A percentile compares a stretch with the other conserved stretches of the same genome.
Evolutionary conservation across 2,113 vertebrate species (phyloP).

Genomic region (Camarhynchus parvulus): DNA sequence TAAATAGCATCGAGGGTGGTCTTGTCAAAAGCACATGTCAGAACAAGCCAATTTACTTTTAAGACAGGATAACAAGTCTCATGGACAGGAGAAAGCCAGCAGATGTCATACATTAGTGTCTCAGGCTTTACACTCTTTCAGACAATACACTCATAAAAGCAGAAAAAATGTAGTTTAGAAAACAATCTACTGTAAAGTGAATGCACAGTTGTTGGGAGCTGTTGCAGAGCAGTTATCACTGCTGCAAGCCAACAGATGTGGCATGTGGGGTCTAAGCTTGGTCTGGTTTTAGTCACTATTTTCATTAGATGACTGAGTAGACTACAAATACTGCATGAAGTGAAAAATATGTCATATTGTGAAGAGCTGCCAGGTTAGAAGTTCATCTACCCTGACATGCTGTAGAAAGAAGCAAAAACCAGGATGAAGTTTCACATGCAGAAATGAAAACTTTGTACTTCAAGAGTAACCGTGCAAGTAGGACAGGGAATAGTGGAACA

Average conservation of each 20-base stretch:
- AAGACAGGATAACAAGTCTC: neutral
- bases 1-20: neutral
- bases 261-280: neutral
- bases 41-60: neutral
- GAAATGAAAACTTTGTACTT: neutral
- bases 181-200: neutral
- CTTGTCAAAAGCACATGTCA: neutral
- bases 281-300: neutral
- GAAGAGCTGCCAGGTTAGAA: neutral
- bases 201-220: neutral
- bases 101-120: neutral
- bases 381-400: neutral
- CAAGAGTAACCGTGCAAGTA: neutral
- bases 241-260: neutral
- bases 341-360: neutral
- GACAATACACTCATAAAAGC: neutral
- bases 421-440: neutral
- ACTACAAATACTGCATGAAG: neutral
- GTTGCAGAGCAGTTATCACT: neutral
- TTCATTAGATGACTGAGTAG: neutral
- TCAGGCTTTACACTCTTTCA: neutral
- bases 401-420: neutral
- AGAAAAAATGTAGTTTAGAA: neutral
- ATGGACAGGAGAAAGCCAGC: neutral
- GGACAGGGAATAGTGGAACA: neutral